A percentile compares a stretch with the other conserved stretches of the same genome.
phyloP scores from a whole-genome alignment of 1,140 invertebrate species.

The Glossosoma conforme region DNA sequence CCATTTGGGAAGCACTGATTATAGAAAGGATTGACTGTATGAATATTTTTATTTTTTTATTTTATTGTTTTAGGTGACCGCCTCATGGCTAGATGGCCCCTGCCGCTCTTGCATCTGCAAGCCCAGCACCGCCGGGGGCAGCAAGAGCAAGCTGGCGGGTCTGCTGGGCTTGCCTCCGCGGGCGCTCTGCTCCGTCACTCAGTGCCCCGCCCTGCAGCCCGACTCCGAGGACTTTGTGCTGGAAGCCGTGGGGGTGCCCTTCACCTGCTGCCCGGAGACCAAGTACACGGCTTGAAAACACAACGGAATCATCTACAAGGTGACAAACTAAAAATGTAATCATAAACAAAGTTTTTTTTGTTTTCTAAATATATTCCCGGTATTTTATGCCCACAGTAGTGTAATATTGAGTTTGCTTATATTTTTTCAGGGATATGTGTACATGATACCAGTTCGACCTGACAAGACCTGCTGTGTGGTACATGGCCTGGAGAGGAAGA shows the following conservation, averaged over 20 bases:
- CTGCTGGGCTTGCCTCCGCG: too few species aligned
- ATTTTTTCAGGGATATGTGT: slow-evolving; percentile 41
- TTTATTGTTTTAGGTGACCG: slow-evolving; percentile 49
- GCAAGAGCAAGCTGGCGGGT: slow-evolving; percentile 12
- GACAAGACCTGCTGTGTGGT: slow-evolving; percentile 57
- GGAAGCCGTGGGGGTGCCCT: slow-evolving; percentile 45
- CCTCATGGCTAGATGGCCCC: slow-evolving; percentile 63
- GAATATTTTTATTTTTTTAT: too few species aligned
- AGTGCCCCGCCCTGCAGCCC: slow-evolving; percentile 41
- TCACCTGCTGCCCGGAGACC: slow-evolving; percentile 58
- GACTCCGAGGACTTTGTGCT: slow-evolving; percentile 53
- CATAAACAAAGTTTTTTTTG: too few species aligned
- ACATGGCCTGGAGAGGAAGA: slow-evolving; percentile 43
- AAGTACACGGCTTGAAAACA: slow-evolving; percentile 58
- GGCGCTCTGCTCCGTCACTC: slow-evolving; percentile 39
- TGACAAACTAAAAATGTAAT: too few species aligned
- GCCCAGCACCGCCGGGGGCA: slow-evolving; percentile 29
- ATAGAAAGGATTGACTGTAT: too few species aligned
- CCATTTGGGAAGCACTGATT: too few species aligned
- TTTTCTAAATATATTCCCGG: too few species aligned
- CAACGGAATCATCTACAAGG: slow-evolving; percentile 49
- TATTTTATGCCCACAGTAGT: too few species aligned
- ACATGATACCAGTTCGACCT: slow-evolving; percentile 31
- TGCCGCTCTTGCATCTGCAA: slow-evolving; percentile 60
- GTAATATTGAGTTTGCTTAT: slow-evolving; percentile 4